Evolutionary conservation across 2,797 vertebrate genomes (phyloP).

Genomic region (Dermochelys coriacea): DNA sequence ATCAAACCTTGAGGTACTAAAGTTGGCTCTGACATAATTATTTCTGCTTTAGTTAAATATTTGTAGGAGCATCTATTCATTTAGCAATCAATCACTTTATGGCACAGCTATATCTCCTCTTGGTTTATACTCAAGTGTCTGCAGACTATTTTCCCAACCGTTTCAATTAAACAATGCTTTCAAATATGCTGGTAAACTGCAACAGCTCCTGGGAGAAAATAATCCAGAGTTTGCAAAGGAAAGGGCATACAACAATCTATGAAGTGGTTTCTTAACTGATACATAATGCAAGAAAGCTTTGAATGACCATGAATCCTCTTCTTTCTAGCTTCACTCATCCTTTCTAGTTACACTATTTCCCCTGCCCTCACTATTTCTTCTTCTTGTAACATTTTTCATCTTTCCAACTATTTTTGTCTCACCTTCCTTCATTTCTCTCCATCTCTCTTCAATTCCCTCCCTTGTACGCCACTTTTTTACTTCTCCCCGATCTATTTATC

Average conservation of each 20-base stretch:
- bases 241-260: not conserved
- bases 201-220: not conserved
- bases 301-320: fast-evolving
- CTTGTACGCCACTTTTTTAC: not conserved
- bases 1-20: not conserved
- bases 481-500: not conserved
- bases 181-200: not conserved
- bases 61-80: not conserved
- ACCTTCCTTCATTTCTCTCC: not conserved
- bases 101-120: not conserved
- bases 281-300: not conserved
- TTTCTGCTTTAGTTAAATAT: not conserved
- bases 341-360: not conserved
- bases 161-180: not conserved
- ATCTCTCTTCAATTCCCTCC: not conserved
- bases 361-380: not conserved
- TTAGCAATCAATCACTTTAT: not conserved
- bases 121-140: not conserved
- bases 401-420: not conserved
- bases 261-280: not conserved
- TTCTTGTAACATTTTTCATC: not conserved
- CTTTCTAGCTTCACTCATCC: not conserved
- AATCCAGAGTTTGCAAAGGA: not conserved
- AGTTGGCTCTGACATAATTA: not conserved
- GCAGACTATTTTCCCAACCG: not conserved